These are phyloP conservation scores for Choristoneura rosaceana DNA, from an alignment of 2,888 invertebrate genomes.

Conservation along the genomic window DNA sequence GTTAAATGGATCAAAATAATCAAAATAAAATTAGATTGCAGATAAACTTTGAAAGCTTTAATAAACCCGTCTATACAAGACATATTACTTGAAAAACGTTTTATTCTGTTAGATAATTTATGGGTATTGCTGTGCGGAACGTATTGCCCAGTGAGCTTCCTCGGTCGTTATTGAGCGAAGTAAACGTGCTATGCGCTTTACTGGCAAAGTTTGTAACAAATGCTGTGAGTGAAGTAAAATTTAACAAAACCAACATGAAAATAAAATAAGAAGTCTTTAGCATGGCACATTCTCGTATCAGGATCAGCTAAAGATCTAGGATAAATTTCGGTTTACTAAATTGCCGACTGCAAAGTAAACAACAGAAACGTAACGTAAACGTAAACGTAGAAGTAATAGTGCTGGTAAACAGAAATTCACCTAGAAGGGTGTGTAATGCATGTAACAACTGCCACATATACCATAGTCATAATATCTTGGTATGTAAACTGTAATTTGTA, in stretches of 20 bases:
- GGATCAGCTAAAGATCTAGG: constrained; percentile 77
- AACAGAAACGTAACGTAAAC: constrained; percentile 29
- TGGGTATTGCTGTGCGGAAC: constrained; percentile 50
- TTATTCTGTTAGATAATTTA: not conserved
- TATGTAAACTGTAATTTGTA: constrained; percentile 53
- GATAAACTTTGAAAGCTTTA: not conserved
- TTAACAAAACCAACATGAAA: constrained; percentile 73
- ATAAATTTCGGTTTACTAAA: constrained; percentile 69
- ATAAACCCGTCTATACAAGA: not conserved
- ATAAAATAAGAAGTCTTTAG: constrained; percentile 81
- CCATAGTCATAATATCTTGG: constrained; percentile 66
- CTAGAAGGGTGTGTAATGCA: constrained; percentile 74
- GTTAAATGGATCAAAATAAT: constrained; percentile 1
- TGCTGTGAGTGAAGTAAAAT: constrained; percentile 76
- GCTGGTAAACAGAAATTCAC: constrained; percentile 72
- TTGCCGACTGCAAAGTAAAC: constrained; percentile 38
- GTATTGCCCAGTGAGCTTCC: constrained; percentile 63
- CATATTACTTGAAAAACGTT: not conserved
- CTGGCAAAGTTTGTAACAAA: constrained; percentile 55
- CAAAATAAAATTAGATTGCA: constrained; percentile 1
- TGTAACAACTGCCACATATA: constrained; percentile 83
- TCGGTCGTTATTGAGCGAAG: constrained; percentile 65
- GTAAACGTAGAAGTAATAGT: constrained; percentile 29
- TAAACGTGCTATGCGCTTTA: constrained; percentile 67
- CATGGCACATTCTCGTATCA: constrained; percentile 84